Base-by-base conservation (phyloP, 35 echinoderm and acorn worm species). In the Heliocidaris tuberculata region DNA sequence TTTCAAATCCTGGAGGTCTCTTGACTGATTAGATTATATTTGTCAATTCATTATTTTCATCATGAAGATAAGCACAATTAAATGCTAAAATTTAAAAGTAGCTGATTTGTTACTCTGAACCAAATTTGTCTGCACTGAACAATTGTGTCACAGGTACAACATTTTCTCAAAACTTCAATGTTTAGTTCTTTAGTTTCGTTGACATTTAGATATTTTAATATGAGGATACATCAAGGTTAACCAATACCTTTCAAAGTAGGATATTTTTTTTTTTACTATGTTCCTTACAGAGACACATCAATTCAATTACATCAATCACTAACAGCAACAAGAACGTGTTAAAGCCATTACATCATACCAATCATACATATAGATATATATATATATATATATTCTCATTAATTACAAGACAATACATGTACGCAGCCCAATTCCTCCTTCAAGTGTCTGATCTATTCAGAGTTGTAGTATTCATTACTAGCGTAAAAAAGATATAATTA, bases 401-500 rank as follows among this genome's bases (percentile, higher is more conserved):
- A n/a, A 19, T 78, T 78, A 78, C 65, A 27, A 78, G 65, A 78
- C 65, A 19, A 78, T 78, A 78, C 65, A 78, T 78, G 65, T 78
- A 78, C 21, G 65, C 65, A 78, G 65, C 65, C 65, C 65, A 1
- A 78, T 78, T 78, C 19, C 21, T 27, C 27, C 27, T 7, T 78
- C 60, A 70, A 70, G 27, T 27, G 65, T 78, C 27, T 78, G 65
- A 78, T 78, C 17, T 78, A 78, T 78, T 24, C 65, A 78, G 65
- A 78, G 65, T 78, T 78, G 65, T 19, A 78, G 21, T 78, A 78
- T 78, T 78, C 65, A 78, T 78, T 24, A 78, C 15, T 15, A 47
- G 87, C 87, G 35, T 47, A 47, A 89, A 89, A 89, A 89, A 89
- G 87, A 89, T 89, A 89, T 32, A 89, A 47, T 78, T 78, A 24